phyloP scores from a whole-genome alignment of 2,797 vertebrate genomes.

The Sphenopsis melanotis region DNA sequence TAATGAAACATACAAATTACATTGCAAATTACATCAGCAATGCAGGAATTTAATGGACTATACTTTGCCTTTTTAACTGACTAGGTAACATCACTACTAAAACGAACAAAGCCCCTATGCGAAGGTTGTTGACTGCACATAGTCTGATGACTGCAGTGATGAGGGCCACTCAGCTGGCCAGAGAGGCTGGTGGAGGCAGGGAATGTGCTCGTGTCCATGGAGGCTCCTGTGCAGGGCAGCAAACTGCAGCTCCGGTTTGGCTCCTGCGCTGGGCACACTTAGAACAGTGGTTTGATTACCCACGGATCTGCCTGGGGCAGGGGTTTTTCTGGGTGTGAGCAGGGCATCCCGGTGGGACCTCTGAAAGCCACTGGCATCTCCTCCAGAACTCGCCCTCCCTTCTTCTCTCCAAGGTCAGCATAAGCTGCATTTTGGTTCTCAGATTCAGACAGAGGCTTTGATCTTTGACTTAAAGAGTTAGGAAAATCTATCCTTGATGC shows the following conservation, averaged over 20 bases:
- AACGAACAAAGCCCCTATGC: background rate
- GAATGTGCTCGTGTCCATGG: background rate
- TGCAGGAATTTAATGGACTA: background rate
- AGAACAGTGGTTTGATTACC: background rate
- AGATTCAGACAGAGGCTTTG: background rate
- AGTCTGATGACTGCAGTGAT: background rate
- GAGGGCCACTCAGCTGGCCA: background rate
- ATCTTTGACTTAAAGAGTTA: background rate
- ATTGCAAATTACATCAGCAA: conserved; percentile 41
- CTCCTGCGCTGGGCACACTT: background rate
- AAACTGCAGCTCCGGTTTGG: background rate
- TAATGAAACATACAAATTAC: conserved; percentile 37
- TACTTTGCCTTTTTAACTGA: conserved; percentile 19
- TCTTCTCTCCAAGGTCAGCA: background rate
- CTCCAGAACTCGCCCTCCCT: background rate
- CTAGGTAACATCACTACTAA: background rate
- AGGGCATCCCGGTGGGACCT: background rate
- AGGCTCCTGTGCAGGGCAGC: background rate
- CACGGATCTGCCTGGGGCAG: background rate
- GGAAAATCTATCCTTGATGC: background rate
- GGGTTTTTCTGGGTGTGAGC: background rate
- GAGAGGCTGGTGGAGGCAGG: background rate
- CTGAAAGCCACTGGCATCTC: background rate
- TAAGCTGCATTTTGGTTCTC: background rate
- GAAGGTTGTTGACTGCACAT: background rate